Evolutionary conservation across 23 tunicate species (phyloP).

Genomic region (Halocynthia roretzi): DNA sequence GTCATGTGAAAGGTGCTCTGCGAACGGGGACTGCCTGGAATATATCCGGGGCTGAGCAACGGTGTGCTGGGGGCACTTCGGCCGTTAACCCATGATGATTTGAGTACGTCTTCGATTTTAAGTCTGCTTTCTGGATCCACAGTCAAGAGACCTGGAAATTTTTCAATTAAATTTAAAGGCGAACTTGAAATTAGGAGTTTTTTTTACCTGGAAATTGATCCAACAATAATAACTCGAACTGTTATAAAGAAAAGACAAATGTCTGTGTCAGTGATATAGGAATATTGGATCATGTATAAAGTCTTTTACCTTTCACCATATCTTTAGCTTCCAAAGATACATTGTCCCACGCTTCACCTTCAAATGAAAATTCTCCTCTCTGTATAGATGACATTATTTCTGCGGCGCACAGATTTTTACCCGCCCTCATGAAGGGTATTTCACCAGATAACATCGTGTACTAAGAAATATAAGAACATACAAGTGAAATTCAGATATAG

Average conservation of each 20-base stretch:
- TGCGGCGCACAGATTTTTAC: constrained; percentile 58
- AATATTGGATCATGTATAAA: too few species aligned
- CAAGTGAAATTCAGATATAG: background rate
- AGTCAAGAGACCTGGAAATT: constrained; percentile 59
- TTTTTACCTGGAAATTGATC: too few species aligned
- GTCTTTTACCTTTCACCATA: constrained; percentile 60
- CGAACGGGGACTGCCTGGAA: constrained; percentile 67
- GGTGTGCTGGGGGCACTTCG: constrained; percentile 61
- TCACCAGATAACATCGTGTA: constrained; percentile 92
- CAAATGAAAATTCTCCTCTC: constrained; percentile 66
- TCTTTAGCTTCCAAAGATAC: constrained; percentile 82
- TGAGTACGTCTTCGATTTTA: constrained; percentile 46
- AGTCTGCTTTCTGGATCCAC: constrained; percentile 70
- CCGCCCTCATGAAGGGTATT: constrained; percentile 83
- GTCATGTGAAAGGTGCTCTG: constrained; percentile 61
- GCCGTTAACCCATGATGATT: constrained; percentile 58
- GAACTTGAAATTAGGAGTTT: background rate
- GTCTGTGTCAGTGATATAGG: background rate
- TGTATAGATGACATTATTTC: constrained; percentile 79
- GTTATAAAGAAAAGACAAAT: background rate
- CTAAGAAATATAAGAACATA: constrained; percentile 17
- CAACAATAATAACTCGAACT: background rate
- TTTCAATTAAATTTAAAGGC: background rate
- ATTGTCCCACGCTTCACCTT: constrained; percentile 66
- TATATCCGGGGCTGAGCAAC: constrained; percentile 49